Evolutionary conservation across 2,113 vertebrate genomes (phyloP).

Genomic region (Calidris pugnax): DNA sequence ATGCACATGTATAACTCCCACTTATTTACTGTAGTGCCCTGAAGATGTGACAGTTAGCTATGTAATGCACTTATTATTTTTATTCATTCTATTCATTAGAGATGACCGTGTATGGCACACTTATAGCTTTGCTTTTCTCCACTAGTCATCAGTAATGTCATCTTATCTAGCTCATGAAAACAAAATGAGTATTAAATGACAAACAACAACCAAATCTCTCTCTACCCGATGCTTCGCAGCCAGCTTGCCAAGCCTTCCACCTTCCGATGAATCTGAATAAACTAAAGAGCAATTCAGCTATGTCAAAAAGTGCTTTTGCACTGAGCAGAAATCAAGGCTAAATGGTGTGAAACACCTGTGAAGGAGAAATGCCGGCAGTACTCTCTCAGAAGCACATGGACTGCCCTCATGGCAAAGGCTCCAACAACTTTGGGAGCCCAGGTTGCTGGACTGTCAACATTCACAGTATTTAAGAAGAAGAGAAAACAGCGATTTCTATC

Average conservation of each 20-base stretch:
- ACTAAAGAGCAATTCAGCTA: background rate
- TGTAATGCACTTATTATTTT: slow-evolving; percentile 67
- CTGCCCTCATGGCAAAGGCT: background rate
- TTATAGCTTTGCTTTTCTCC: slow-evolving; percentile 33
- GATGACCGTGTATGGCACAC: background rate
- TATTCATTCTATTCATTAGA: slow-evolving; percentile 70
- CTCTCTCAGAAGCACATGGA: background rate
- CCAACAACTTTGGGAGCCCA: background rate
- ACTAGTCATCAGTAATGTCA: slow-evolving; percentile 50
- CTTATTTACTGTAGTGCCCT: slow-evolving; percentile 62
- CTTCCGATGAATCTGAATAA: background rate
- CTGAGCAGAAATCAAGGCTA: background rate
- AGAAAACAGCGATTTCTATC: background rate
- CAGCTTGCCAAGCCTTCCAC: background rate
- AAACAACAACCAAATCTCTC: slow-evolving; percentile 8
- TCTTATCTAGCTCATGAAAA: slow-evolving; percentile 43
- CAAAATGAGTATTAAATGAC: slow-evolving; percentile 33
- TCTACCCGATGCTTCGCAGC: background rate
- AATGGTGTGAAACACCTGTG: background rate
- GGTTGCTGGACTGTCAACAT: background rate
- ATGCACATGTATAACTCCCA: slow-evolving; percentile 60
- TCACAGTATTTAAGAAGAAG: background rate
- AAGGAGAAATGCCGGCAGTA: background rate
- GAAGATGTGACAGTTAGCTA: slow-evolving; percentile 58
- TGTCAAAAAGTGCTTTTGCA: background rate